These are phyloP conservation scores for Galemys pyrenaicus DNA, from an alignment of 2,113 vertebrate genomes.

Conservation along the genomic window DNA sequence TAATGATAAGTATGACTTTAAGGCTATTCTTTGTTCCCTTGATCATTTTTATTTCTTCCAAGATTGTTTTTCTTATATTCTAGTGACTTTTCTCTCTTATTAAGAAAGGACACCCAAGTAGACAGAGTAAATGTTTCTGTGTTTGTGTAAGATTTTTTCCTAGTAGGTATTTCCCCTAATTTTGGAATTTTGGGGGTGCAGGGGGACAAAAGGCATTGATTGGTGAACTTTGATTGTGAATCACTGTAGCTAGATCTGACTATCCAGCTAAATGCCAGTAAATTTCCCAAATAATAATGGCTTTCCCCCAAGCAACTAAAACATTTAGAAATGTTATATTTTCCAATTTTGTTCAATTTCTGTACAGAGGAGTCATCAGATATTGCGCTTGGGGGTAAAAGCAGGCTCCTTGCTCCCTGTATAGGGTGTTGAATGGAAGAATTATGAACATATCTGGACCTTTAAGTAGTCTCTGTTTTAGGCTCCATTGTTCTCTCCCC, in stretches of 20 bases:
- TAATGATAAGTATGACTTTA: neutral
- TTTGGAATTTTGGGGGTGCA: neutral
- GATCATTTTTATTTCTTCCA: neutral
- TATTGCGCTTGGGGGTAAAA: neutral
- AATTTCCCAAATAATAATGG: neutral
- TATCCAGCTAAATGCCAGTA: neutral
- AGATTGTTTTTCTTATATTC: neutral
- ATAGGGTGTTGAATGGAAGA: neutral
- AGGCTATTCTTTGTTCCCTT: neutral
- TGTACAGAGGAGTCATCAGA: neutral
- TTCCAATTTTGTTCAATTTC: neutral
- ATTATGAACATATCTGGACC: neutral
- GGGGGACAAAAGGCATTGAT: too few relatives aligned
- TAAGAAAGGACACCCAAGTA: neutral
- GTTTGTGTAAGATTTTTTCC: neutral
- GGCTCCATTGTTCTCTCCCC: neutral
- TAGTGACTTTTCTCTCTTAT: neutral
- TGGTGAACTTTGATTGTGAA: neutral
- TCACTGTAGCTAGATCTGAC: neutral
- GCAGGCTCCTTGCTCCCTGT: neutral
- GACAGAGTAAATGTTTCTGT: neutral
- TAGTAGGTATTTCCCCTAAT: neutral
- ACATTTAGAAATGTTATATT: constrained; percentile 8
- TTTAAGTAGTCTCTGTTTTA: constrained; percentile 16
- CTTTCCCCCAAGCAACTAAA: neutral